Base-by-base conservation (phyloP, 2,797 vertebrate genomes). In the Tarsius wallacei region DNA sequence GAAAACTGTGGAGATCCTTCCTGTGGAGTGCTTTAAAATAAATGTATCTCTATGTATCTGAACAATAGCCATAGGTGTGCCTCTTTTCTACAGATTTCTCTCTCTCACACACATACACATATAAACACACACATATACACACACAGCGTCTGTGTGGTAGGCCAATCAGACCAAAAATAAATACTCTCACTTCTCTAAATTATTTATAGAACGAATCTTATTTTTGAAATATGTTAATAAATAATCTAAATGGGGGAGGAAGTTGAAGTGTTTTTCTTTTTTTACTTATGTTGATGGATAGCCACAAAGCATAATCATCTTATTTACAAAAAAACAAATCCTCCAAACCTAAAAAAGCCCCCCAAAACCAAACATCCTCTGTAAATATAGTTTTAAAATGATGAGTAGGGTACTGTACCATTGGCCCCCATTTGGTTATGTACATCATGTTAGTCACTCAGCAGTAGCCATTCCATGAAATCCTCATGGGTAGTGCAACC, bases 181-280 rank as follows among this genome's bases (percentile, higher is more conserved):
- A 99, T 99, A 99, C 98, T 99, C 98, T 99, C 98, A 96, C 97
- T 84, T 98, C 98, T 98, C 98, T 98, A 98, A 98, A 98, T 93
- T 98, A 98, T 98, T 98, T 98, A 99, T 98, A 99, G 97, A 98
- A 95, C 98, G 98, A 98, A 98, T 96, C 93, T 98, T 98, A 98
- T 98, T 98, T 98, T 96, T 98, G 98, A 98, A 91, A 98, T 98
- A 98, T 98, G 99, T 99, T 99, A 99, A 99, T 99, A 99, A 99
- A 99, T 99, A 99, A 98, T 98, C 98, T 99, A 99, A 98, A 96
- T 95, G 74, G 96, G 95, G 98, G 98, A 98, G 96, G 97, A 90
- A 95, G 73, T 81, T 89, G 93, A 93, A 76, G 51, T 83, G 49
- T 84, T 90, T 90, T 59, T 81, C 84, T 98, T 97, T 96, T 98